Conservation (phyloP, 2,113 vertebrate species). For the Heterotis niloticus region DNA sequence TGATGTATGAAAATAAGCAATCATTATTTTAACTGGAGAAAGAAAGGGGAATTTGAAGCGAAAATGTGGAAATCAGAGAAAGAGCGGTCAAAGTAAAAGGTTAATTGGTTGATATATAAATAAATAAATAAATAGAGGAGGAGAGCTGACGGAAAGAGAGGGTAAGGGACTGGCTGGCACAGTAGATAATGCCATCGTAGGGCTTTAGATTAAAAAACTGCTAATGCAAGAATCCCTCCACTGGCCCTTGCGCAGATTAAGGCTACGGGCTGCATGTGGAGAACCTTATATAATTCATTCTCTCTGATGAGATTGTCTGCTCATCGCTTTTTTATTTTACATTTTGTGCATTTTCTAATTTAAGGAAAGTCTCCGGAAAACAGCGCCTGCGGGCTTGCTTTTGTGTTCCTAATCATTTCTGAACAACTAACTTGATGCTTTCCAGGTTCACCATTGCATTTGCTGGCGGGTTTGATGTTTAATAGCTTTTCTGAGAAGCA, state of each 20-base stretch:
- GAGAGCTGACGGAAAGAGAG: not conserved
- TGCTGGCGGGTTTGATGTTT: conserved; percentile 16
- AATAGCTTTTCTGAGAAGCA: not conserved
- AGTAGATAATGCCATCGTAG: conserved; percentile 52
- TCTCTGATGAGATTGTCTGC: conserved; percentile 58
- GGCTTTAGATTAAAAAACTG: conserved; percentile 49
- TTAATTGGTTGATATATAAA: not conserved
- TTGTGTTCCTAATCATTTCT: conserved; percentile 29
- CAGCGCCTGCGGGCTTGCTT: not conserved
- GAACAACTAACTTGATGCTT: conserved; percentile 37
- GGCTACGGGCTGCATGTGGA: conserved; percentile 54
- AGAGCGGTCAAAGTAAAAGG: conserved; percentile 20
- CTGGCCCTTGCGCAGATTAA: conserved; percentile 59
- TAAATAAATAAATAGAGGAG: conserved; percentile 11
- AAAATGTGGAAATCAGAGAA: not conserved
- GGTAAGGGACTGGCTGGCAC: conserved; percentile 25
- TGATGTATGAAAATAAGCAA: not conserved
- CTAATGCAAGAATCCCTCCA: conserved; percentile 59
- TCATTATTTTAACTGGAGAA: not conserved
- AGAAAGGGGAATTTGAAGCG: not conserved
- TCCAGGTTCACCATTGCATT: conserved; percentile 15
- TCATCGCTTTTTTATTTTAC: conserved; percentile 40
- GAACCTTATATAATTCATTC: conserved; percentile 64
- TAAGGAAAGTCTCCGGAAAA: conserved; percentile 17
- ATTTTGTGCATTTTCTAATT: conserved; percentile 39